A percentile compares a stretch with the other conserved stretches of the same genome.
phyloP scores from a whole-genome alignment of 2,113 vertebrate genomes.

The Anser cygnoides region DNA sequence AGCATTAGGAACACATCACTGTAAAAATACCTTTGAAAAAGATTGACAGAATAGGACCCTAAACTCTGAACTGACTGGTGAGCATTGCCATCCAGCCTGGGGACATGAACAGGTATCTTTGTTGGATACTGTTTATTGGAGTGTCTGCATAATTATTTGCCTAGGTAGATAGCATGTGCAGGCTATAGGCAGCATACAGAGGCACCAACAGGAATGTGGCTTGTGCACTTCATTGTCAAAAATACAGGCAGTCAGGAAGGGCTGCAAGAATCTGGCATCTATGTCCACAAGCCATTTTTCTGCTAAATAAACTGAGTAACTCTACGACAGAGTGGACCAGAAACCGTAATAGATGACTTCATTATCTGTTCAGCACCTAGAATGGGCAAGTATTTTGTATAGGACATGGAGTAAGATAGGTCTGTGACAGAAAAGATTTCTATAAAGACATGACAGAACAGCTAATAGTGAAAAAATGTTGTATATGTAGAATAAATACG shows the following conservation, averaged over 20 bases:
- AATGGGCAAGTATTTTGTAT: background rate
- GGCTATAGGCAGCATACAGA: background rate
- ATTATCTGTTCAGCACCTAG: background rate
- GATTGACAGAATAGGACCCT: background rate
- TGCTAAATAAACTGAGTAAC: background rate
- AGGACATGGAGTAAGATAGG: background rate
- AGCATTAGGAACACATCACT: background rate
- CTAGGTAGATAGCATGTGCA: background rate
- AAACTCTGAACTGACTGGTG: background rate
- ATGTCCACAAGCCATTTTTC: background rate
- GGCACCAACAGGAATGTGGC: background rate
- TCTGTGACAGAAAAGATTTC: background rate
- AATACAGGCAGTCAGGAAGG: background rate
- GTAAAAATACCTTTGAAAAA: background rate
- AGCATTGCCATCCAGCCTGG: background rate
- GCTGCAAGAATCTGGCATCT: background rate
- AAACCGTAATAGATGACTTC: background rate
- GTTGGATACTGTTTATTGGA: background rate
- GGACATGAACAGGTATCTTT: background rate
- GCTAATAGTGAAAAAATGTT: constrained; percentile 13
- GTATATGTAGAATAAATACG: background rate
- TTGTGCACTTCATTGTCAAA: background rate
- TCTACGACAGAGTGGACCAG: background rate
- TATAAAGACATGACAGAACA: background rate
- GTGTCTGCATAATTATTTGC: background rate